These are phyloP conservation scores for Zaprionus capensis DNA, from an alignment of 1,140 invertebrate species.

Conservation along the genomic window DNA sequence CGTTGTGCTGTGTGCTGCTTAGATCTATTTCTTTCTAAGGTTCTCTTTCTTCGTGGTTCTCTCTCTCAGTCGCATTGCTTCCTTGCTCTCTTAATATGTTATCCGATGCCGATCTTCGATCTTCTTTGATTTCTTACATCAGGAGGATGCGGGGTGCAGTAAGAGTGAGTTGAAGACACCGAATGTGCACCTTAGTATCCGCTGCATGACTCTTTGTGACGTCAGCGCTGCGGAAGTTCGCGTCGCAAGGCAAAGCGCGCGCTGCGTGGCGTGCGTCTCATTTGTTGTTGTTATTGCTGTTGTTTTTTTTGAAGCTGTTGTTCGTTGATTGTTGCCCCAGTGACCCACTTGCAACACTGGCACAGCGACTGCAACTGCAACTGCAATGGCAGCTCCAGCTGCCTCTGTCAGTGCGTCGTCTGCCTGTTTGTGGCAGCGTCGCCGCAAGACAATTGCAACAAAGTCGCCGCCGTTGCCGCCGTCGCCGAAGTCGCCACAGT, in stretches of 20 bases:
- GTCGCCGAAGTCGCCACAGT: constrained; percentile 39
- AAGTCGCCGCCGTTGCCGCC: constrained; percentile 53
- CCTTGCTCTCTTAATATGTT: no score
- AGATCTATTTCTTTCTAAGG: no score
- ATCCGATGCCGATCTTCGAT: no score
- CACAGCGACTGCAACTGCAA: constrained; percentile 4
- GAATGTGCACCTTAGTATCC: neutral
- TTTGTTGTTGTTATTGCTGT: constrained; percentile 36
- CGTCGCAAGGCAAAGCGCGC: neutral
- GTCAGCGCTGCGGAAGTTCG: constrained; percentile 3
- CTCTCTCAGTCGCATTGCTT: no score
- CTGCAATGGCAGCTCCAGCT: neutral
- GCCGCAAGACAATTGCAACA: constrained; percentile 70
- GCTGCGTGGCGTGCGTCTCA: neutral
- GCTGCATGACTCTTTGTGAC: neutral
- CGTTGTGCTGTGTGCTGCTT: no score
- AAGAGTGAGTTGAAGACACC: neutral
- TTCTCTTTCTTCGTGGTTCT: no score
- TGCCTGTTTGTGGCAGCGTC: constrained; percentile 43
- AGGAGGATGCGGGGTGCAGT: neutral
- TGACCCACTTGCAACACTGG: constrained; percentile 61
- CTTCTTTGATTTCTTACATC: no score
- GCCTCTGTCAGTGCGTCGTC: neutral
- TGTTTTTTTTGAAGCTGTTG: constrained; percentile 40
- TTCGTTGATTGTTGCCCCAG: constrained; percentile 70